Evolutionary conservation across 2,888 invertebrate species (phyloP).

Genomic region (Leptopilina myrica): DNA sequence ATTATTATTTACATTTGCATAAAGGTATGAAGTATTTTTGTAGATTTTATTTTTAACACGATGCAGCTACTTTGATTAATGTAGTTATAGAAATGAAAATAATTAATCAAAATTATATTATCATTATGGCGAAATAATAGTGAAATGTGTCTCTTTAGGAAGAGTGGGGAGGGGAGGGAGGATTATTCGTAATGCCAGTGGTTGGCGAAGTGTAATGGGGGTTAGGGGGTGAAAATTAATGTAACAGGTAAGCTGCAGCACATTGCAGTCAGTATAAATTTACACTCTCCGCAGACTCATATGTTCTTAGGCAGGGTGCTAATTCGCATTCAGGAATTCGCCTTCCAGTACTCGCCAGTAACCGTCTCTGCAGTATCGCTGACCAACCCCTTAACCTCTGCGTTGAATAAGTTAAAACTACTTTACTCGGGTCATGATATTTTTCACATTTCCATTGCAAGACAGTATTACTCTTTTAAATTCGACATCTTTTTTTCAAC

Average conservation of each 20-base stretch:
- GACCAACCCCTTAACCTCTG: not conserved
- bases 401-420: constrained; percentile 36
- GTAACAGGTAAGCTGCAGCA: constrained; percentile 61
- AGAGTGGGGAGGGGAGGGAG: not conserved
- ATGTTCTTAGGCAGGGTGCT: constrained; percentile 49
- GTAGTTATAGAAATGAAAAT: no score
- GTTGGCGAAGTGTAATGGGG: constrained; percentile 35
- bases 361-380: constrained; percentile 30
- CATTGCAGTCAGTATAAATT: constrained; percentile 62
- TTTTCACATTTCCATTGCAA: not conserved
- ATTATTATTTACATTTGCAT: no score
- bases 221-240: constrained; percentile 51
- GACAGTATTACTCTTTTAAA: not conserved
- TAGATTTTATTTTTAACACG: no score
- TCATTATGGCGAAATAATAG: not conserved
- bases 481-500: constrained; percentile 3
- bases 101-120: constrained; percentile 4
- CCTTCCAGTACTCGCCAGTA: constrained; percentile 24
- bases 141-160: not conserved
- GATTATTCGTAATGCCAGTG: constrained; percentile 21
- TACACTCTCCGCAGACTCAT: constrained; percentile 60
- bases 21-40: no score
- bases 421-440: constrained; percentile 2
- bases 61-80: no score
- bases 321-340: constrained; percentile 55